Conservation (phyloP, 2,113 vertebrate species). For the Hyperopisus bebe region DNA sequence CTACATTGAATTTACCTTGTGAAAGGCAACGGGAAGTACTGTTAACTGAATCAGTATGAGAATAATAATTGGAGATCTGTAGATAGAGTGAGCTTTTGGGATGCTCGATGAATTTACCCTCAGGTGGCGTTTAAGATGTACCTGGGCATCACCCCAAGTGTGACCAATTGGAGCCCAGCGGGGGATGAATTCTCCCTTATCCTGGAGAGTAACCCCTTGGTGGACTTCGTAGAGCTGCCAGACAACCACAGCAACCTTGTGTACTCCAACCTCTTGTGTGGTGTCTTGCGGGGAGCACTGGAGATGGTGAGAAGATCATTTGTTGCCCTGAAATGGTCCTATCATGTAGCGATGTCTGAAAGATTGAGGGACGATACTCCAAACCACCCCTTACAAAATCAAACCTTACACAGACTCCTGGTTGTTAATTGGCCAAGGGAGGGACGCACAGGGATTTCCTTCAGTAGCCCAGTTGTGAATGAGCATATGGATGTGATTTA, state of each 20-base stretch:
- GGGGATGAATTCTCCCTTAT: slow-evolving; percentile 97
- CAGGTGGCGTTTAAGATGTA: slow-evolving; percentile 98
- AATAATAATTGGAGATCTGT: not conserved
- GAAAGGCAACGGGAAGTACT: not conserved
- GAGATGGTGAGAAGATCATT: slow-evolving; percentile 78
- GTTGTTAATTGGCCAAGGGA: not conserved
- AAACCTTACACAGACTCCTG: not conserved
- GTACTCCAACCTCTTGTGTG: slow-evolving; percentile 92
- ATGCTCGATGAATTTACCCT: not conserved
- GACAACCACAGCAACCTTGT: slow-evolving; percentile 90
- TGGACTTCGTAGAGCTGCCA: slow-evolving; percentile 96
- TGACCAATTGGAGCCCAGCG: slow-evolving; percentile 97
- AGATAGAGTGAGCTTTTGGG: too few species aligned
- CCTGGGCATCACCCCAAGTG: slow-evolving; percentile 88
- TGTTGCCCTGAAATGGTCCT: not conserved
- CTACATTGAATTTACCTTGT: not conserved
- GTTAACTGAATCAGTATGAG: not conserved
- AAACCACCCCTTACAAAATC: not conserved
- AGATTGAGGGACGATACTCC: not conserved
- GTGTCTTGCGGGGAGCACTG: slow-evolving; percentile 86
- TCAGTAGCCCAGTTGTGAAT: not conserved
- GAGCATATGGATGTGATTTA: not conserved
- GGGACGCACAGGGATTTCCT: not conserved
- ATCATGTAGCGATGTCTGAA: not conserved
- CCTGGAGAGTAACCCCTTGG: slow-evolving; percentile 91